Base-by-base conservation (phyloP, 2,113 vertebrate species). In the Orientallactaga bullata region DNA sequence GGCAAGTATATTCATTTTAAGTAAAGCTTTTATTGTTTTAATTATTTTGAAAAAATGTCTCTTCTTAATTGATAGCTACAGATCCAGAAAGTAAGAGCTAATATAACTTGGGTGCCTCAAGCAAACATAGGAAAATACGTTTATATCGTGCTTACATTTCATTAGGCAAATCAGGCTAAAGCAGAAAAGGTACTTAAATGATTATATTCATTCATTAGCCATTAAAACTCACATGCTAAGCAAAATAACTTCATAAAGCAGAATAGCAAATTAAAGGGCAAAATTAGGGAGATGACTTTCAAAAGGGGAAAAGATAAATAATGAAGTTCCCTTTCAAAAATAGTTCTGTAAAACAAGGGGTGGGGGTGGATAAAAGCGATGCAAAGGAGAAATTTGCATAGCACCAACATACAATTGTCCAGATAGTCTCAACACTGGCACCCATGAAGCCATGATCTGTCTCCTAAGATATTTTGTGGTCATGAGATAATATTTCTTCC, bases 111-210 rank as follows among this genome's bases (percentile, higher is more conserved):
- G 51, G 5, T 78, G 16, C n/a, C 58, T 85, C 47, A 73, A 24
- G 68, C 24, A 80, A 93, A 61, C 51, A 77, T 3, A 77, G 28
- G 37, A 76, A 90, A 90, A 65, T 30, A 8, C n/a, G 1, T 35
- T 71, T 82, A 78, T 89, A 96, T 94, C n/a, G 32, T 94, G 24
- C 55, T 65, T 93, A 1, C 30, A 82, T 17, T 18, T 39, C 12
- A 69, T 87, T 89, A 89, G 85, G 58, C 35, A 61, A 90, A 76
- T 73, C 58, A 66, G 37, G 26, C 89, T 4, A n/a, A 51, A 81
- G 1, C 42, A 60, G 16, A 35, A 95, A 91, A 65, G 84, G 69
- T 37, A 89, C 85, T 81, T 72, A 76, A 69, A 71, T 82, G 20
- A 81, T 85, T 85, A 85, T 28, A 78, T 26, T 89, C 73, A 60